These are phyloP conservation scores for Orbicella faveolata DNA, from an alignment of 64 coral and sea anemone species.

Conservation along the genomic window DNA sequence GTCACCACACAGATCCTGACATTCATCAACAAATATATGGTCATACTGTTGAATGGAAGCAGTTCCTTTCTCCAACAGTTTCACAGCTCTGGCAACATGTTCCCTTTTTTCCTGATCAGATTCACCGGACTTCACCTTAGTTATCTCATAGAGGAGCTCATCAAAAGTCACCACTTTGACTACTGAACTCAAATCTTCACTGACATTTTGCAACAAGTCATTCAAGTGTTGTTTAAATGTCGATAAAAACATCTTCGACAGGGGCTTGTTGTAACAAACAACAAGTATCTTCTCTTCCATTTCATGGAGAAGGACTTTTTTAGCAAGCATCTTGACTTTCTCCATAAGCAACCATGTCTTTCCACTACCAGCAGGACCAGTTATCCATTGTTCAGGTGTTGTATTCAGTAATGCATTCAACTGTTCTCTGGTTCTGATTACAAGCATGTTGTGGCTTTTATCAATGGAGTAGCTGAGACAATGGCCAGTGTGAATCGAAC, in stretches of 20 bases:
- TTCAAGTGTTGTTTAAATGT: background rate
- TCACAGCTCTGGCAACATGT: background rate
- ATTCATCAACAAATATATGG: constrained; percentile 80
- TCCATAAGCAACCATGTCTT: constrained; percentile 52
- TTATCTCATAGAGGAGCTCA: constrained; percentile 14
- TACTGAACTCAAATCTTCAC: background rate
- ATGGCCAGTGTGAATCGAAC: background rate
- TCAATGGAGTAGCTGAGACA: background rate
- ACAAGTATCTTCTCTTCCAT: constrained; percentile 43
- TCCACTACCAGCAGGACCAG: constrained; percentile 71
- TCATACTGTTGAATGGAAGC: constrained; percentile 22
- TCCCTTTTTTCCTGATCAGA: background rate
- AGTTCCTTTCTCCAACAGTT: background rate
- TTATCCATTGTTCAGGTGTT: constrained; percentile 48
- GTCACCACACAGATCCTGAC: constrained; percentile 50
- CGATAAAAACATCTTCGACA: constrained; percentile 1
- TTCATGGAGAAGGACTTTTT: background rate
- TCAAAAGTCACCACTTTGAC: constrained; percentile 38
- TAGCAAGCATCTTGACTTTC: constrained; percentile 37
- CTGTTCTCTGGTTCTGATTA: background rate
- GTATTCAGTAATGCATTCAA: constrained; percentile 14
- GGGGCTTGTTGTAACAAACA: constrained; percentile 46
- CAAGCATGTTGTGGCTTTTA: background rate
- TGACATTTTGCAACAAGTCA: background rate
- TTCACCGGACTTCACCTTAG: background rate